Evolutionary conservation across 2,113 vertebrate genomes (phyloP).

Genomic region (Grantiella picta): DNA sequence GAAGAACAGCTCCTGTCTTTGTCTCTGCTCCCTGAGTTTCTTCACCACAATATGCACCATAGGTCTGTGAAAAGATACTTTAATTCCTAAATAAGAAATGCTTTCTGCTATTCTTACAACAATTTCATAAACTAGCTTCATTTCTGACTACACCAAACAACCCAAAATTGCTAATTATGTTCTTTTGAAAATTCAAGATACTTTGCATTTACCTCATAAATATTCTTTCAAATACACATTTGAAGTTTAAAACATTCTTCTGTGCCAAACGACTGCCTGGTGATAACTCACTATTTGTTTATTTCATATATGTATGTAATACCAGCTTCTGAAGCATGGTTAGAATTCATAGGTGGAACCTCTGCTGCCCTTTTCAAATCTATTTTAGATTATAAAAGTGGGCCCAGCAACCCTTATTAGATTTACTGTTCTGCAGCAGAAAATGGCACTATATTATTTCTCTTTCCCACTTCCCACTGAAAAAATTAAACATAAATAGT

Average conservation of each 20-base stretch:
- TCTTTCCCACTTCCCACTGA: neutral
- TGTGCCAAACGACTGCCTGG: neutral
- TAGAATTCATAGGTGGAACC: neutral
- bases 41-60: neutral
- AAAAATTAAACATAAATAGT: constrained; percentile 24
- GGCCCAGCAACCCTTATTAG: constrained; percentile 49
- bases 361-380: constrained; percentile 45
- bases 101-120: neutral
- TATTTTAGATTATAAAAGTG: constrained; percentile 49
- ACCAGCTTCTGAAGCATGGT: neutral
- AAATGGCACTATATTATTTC: neutral
- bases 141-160: neutral
- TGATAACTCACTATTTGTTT: neutral
- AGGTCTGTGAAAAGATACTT: neutral
- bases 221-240: neutral
- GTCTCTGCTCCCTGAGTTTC: neutral
- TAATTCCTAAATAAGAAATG: neutral
- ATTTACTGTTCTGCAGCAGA: constrained; percentile 35
- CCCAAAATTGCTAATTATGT: neutral
- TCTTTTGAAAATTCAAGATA: neutral
- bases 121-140: neutral
- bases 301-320: neutral
- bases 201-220: neutral
- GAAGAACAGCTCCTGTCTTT: neutral
- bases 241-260: neutral